phyloP scores from a whole-genome alignment of 2,113 vertebrate genomes.

The Ancistrus triradiatus region DNA sequence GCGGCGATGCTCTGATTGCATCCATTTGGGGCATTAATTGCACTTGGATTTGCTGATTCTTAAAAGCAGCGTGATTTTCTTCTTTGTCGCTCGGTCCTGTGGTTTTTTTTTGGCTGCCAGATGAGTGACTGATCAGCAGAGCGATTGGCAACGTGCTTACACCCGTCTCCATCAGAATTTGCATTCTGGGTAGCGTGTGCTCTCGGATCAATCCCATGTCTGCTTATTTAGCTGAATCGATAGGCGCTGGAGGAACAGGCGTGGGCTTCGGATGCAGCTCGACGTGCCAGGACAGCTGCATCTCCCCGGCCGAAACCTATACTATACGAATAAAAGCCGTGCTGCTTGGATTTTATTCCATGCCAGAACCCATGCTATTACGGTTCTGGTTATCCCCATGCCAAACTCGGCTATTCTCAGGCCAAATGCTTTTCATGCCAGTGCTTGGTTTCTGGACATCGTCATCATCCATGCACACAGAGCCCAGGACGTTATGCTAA shows the following conservation, averaged over 20 bases:
- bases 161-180: slow-evolving; percentile 12
- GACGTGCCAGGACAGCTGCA: slow-evolving; percentile 31
- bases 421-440: slow-evolving; percentile 16
- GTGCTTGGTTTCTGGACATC: slow-evolving; percentile 18
- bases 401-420: slow-evolving; percentile 6
- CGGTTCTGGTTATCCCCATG: neutral
- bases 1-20: slow-evolving; percentile 56
- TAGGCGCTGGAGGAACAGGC: slow-evolving; percentile 28
- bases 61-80: slow-evolving; percentile 27
- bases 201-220: slow-evolving; percentile 41
- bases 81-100: slow-evolving; percentile 15
- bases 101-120: slow-evolving; percentile 4
- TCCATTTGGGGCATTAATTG: slow-evolving; percentile 58
- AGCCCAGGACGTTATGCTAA: too few species aligned
- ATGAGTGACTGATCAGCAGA: slow-evolving; percentile 32
- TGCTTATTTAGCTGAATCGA: slow-evolving; percentile 45
- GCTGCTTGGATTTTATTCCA: too few species aligned
- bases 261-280: slow-evolving; percentile 25
- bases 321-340: slow-evolving; percentile 22
- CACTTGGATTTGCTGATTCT: slow-evolving; percentile 50
- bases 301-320: slow-evolving; percentile 18
- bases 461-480: slow-evolving; percentile 6
- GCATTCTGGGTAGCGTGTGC: slow-evolving; percentile 26
- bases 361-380: slow-evolving; percentile 2
- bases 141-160: slow-evolving; percentile 18